phyloP scores from a whole-genome alignment of 2,113 vertebrate genomes.

The Hyperopisus bebe region DNA sequence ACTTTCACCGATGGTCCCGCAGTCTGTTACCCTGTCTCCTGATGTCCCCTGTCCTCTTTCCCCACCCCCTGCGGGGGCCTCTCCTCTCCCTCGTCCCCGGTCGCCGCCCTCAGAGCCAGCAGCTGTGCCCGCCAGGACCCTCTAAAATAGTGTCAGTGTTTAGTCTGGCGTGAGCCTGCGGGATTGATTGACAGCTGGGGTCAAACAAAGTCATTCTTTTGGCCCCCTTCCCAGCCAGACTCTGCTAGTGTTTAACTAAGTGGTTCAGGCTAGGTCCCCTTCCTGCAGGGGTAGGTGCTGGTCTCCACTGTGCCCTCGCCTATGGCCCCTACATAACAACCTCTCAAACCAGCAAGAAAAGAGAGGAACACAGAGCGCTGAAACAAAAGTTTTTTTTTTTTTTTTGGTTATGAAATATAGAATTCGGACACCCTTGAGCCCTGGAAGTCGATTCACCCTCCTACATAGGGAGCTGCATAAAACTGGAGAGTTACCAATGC shows the following conservation, averaged over 20 bases:
- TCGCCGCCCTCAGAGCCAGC: slow-evolving; percentile 71
- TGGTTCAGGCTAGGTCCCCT: slow-evolving; percentile 22
- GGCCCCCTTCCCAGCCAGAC: slow-evolving; percentile 74
- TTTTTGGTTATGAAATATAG: background rate
- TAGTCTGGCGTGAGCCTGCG: slow-evolving; percentile 74
- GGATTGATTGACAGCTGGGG: slow-evolving; percentile 79
- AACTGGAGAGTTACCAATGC: background rate
- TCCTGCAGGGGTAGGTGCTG: slow-evolving; percentile 65
- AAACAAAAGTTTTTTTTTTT: background rate
- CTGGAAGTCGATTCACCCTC: background rate
- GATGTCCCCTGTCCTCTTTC: background rate
- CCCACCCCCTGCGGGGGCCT: background rate
- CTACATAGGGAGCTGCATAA: slow-evolving; percentile 1
- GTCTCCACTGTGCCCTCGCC: slow-evolving; percentile 63
- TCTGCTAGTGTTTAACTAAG: slow-evolving; percentile 74
- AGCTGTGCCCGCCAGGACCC: slow-evolving; percentile 78
- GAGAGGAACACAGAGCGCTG: background rate
- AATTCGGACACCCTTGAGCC: background rate
- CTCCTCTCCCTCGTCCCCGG: slow-evolving; percentile 52
- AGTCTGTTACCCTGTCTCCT: slow-evolving; percentile 27
- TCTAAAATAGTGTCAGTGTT: slow-evolving; percentile 85
- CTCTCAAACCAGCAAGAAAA: slow-evolving; percentile 34
- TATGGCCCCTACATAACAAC: background rate
- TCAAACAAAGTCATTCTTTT: slow-evolving; percentile 80
- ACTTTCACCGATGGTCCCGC: background rate